Conservation (phyloP, 2,888 invertebrate genomes). For the Drosophila formosana region DNA sequence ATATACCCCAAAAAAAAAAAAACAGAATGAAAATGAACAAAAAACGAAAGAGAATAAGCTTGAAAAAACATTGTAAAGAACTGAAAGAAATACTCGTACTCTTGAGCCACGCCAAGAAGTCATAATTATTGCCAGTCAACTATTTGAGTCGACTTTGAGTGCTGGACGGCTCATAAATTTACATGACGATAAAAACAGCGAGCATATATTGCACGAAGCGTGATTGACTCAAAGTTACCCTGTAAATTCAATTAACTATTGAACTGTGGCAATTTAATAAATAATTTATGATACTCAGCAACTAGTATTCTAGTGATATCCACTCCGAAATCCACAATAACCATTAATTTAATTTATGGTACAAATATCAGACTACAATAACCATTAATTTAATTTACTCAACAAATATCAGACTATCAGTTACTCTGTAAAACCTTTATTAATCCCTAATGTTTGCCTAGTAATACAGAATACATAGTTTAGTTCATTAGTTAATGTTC, state of each 20-base stretch:
- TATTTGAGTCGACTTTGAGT: slow-evolving; percentile 54
- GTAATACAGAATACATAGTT: too few relatives aligned
- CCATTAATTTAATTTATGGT: too few relatives aligned
- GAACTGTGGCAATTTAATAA: too few relatives aligned
- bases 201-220: neutral
- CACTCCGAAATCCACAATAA: too few relatives aligned
- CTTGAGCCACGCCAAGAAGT: slow-evolving; percentile 65
- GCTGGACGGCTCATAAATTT: slow-evolving; percentile 64
- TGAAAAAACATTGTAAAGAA: slow-evolving; percentile 34
- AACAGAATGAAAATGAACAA: slow-evolving; percentile 3
- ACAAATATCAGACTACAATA: too few relatives aligned
- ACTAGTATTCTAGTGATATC: too few relatives aligned
- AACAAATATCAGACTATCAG: too few relatives aligned
- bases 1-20: slow-evolving; percentile 38
- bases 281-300: too few relatives aligned
- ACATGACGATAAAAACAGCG: slow-evolving; percentile 57
- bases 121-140: slow-evolving; percentile 80
- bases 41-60: slow-evolving; percentile 8
- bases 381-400: too few relatives aligned
- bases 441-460: too few relatives aligned
- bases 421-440: too few relatives aligned
- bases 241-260: neutral
- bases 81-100: slow-evolving; percentile 50
- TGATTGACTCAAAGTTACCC: slow-evolving; percentile 4
- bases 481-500: too few relatives aligned